phyloP scores from a whole-genome alignment of 2,797 vertebrate genomes.

The Lagocephalus sceleratus region DNA sequence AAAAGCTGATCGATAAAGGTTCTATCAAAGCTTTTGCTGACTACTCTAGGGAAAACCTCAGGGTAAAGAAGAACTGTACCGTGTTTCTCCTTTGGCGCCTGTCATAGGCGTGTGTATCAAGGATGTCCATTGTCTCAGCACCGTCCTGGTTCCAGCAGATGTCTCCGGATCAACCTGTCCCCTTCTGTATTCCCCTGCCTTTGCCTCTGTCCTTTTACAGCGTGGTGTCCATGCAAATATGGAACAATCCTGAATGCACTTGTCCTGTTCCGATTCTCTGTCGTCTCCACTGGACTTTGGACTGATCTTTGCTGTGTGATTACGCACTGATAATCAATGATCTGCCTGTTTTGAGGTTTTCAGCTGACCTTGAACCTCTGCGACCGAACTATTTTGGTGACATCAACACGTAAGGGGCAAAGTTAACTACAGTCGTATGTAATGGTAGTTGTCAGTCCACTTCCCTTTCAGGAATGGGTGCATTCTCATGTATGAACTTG shows the following conservation, averaged over 20 bases:
- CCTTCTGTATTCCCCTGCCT: slow-evolving; percentile 1
- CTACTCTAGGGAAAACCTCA: background rate
- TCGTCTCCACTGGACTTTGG: slow-evolving; percentile 67
- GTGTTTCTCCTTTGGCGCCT: slow-evolving; percentile 71
- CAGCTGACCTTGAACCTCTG: slow-evolving; percentile 60
- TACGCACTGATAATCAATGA: slow-evolving; percentile 65
- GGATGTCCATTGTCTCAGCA: slow-evolving; percentile 75
- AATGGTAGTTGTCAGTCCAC: slow-evolving; percentile 2
- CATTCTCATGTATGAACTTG: background rate
- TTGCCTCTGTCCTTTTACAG: slow-evolving; percentile 1
- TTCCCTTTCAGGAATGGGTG: no score
- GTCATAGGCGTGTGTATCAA: slow-evolving; percentile 76
- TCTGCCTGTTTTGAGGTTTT: slow-evolving; percentile 45
- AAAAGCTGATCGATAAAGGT: background rate
- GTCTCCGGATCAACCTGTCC: slow-evolving; percentile 6
- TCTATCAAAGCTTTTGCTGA: background rate
- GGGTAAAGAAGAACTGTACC: slow-evolving; percentile 45
- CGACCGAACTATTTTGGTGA: slow-evolving; percentile 29
- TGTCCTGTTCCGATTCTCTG: slow-evolving; percentile 11
- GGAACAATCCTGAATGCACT: slow-evolving; percentile 8
- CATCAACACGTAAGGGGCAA: slow-evolving; percentile 49
- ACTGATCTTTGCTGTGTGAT: slow-evolving; percentile 61
- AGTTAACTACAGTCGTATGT: slow-evolving; percentile 37
- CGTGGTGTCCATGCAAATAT: background rate
- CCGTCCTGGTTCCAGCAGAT: slow-evolving; percentile 11